These are phyloP conservation scores for Noctua janthina DNA, from an alignment of 2,888 invertebrate genomes.

Conservation along the genomic window DNA sequence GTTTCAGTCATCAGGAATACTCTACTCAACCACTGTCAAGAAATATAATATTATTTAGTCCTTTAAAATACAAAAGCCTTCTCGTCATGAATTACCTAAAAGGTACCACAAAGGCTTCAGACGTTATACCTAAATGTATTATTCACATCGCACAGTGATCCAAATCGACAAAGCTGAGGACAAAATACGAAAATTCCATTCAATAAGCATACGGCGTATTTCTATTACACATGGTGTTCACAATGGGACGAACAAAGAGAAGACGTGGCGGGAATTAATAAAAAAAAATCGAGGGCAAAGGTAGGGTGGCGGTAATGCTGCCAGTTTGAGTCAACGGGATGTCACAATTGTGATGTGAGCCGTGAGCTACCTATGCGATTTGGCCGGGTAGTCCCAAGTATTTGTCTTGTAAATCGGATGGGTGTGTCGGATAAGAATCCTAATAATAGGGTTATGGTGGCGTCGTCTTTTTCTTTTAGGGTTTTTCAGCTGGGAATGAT, in stretches of 20 bases:
- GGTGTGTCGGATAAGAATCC: slow-evolving; percentile 73
- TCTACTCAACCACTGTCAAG: slow-evolving; percentile 1
- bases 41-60: background rate
- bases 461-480: slow-evolving; percentile 64
- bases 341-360: slow-evolving; percentile 83
- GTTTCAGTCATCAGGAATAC: background rate
- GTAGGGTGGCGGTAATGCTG: slow-evolving; percentile 81
- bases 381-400: slow-evolving; percentile 71
- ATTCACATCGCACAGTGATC: slow-evolving; percentile 65
- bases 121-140: slow-evolving; percentile 41
- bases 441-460: slow-evolving; percentile 68
- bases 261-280: slow-evolving; percentile 87
- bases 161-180: slow-evolving; percentile 68
- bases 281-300: slow-evolving; percentile 82
- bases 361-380: slow-evolving; percentile 84
- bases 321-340: slow-evolving; percentile 80
- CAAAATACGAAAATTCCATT: slow-evolving; percentile 78
- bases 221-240: slow-evolving; percentile 83
- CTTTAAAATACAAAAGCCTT: slow-evolving; percentile 5
- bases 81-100: slow-evolving; percentile 5
- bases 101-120: slow-evolving; percentile 21
- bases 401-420: slow-evolving; percentile 78
- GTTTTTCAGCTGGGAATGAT: slow-evolving; percentile 60
- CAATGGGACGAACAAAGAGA: slow-evolving; percentile 86
- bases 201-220: slow-evolving; percentile 77